These are phyloP conservation scores for Aphidius ervi DNA, from an alignment of 1,140 invertebrate genomes.

Conservation along the genomic window DNA sequence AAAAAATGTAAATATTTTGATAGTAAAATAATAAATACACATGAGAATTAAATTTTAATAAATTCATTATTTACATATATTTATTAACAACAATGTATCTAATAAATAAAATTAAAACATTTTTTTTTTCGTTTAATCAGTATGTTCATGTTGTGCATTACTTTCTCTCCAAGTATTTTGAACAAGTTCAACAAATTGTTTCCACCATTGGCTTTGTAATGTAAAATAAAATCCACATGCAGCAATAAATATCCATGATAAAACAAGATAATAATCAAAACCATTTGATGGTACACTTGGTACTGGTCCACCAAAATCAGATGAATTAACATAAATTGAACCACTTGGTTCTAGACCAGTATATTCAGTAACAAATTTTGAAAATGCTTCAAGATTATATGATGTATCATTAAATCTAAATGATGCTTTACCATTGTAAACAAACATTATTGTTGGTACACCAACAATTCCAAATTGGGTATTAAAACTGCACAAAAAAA, in stretches of 20 bases:
- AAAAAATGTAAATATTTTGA: not conserved
- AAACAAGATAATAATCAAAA: constrained; percentile 76
- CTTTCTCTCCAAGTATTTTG: constrained; percentile 88
- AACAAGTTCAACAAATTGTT: constrained; percentile 76
- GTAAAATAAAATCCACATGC: constrained; percentile 74
- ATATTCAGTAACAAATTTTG: constrained; percentile 74
- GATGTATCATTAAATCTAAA: constrained; percentile 83
- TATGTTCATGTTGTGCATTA: constrained; percentile 78
- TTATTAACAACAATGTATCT: not conserved
- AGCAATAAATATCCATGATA: constrained; percentile 83
- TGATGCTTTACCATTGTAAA: constrained; percentile 86
- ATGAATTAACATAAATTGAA: constrained; percentile 67
- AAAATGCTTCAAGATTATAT: constrained; percentile 75
- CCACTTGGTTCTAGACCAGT: constrained; percentile 67
- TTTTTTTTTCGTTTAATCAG: constrained; percentile 44
- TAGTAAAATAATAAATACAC: not conserved
- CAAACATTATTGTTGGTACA: constrained; percentile 86
- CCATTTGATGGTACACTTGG: constrained; percentile 66
- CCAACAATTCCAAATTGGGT: constrained; percentile 92
- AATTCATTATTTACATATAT: constrained; percentile 3
- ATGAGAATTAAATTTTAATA: not conserved
- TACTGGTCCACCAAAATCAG: constrained; percentile 76
- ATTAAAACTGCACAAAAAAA: constrained; percentile 63
- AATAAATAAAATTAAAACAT: constrained; percentile 11
- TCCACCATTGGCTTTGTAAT: constrained; percentile 73